These are phyloP conservation scores for Malurus splendens DNA, from an alignment of 2,797 vertebrate species.

Conservation along the genomic window DNA sequence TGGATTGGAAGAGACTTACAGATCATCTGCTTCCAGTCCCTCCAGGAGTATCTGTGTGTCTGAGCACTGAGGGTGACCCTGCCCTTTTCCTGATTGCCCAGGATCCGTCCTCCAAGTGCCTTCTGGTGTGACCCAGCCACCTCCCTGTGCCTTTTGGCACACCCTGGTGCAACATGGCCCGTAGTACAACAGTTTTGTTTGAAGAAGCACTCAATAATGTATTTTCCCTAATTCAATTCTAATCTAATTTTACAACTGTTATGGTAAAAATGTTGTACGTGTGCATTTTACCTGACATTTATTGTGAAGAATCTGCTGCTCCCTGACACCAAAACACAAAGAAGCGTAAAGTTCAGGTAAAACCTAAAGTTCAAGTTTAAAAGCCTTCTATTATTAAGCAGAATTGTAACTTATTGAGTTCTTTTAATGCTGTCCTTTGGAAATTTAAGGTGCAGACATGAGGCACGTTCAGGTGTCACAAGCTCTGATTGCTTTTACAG, in stretches of 20 bases:
- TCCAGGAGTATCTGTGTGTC: background rate
- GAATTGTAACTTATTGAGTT: background rate
- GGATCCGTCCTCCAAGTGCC: background rate
- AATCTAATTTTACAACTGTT: background rate
- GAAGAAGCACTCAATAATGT: background rate
- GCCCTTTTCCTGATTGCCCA: background rate
- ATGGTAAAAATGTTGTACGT: background rate
- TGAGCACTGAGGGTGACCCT: background rate
- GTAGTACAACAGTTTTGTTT: background rate
- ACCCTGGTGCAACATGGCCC: rapidly evolving
- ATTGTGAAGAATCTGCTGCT: background rate
- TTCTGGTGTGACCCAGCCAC: background rate
- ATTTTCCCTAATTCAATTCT: background rate
- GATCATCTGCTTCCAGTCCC: background rate
- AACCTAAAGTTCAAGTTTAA: background rate
- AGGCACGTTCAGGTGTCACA: background rate
- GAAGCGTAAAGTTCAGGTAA: background rate
- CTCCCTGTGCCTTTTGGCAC: background rate
- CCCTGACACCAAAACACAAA: background rate
- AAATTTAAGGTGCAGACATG: background rate
- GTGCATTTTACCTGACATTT: background rate
- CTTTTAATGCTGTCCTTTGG: background rate
- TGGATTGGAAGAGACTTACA: background rate
- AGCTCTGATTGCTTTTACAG: background rate
- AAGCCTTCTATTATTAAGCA: background rate